phyloP scores from a whole-genome alignment of 1,140 invertebrate species.

The Procambarus clarkii region DNA sequence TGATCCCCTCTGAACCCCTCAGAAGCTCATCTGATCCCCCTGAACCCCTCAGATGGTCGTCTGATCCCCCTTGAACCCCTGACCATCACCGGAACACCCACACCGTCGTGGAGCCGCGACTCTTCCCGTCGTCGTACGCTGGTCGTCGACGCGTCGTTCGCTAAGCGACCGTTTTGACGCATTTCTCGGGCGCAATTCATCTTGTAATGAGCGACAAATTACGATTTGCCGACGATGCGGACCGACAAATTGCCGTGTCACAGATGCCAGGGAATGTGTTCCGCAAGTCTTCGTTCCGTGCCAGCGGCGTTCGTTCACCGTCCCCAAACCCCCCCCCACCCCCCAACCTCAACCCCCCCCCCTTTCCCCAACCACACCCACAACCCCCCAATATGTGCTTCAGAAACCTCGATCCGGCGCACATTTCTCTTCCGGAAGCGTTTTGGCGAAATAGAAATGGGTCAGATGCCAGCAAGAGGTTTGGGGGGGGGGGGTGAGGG shows the following conservation, averaged over 20 bases:
- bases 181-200: conserved; percentile 39
- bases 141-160: neutral
- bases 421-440: too few species aligned
- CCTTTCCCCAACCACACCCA: too few species aligned
- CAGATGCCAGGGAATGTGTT: conserved; percentile 27
- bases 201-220: conserved; percentile 66
- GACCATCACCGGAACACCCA: neutral
- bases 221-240: conserved; percentile 53
- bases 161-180: conserved; percentile 11
- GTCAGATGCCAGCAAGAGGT: too few species aligned
- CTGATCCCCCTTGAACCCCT: neutral
- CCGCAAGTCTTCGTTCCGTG: conserved; percentile 27
- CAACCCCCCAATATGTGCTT: too few species aligned
- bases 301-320: conserved; percentile 24
- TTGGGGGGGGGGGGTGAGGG: neutral
- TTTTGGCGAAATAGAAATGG: too few species aligned
- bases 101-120: neutral
- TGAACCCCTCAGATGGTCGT: neutral
- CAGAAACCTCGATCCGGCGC: too few species aligned
- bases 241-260: conserved; percentile 65
- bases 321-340: neutral
- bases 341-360: neutral
- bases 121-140: neutral
- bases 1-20: too few species aligned
- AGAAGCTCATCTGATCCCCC: too few species aligned